A percentile compares a stretch with the other conserved stretches of the same genome.
These are phyloP conservation scores for Drosophila sulfurigaster DNA, from an alignment of 1,140 invertebrate species.

Conservation along the genomic window DNA sequence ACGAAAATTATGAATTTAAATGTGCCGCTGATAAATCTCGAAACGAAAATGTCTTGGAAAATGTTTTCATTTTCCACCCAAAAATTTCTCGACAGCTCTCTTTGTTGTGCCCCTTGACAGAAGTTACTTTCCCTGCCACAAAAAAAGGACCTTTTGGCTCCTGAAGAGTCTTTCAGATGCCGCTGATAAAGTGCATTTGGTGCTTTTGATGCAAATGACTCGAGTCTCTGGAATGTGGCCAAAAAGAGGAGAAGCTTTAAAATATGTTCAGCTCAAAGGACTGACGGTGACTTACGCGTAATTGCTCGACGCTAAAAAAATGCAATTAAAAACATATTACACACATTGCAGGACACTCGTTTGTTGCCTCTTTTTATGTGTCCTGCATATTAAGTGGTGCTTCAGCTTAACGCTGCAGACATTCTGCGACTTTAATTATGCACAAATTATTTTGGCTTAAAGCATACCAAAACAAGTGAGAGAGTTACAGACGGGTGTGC, in stretches of 20 bases:
- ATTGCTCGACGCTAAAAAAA: constrained; percentile 49
- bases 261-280: constrained; percentile 47
- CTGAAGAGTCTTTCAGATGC: constrained; percentile 51
- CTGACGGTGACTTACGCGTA: constrained; percentile 15
- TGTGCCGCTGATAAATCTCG: constrained; percentile 70
- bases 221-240: constrained; percentile 6
- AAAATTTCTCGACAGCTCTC: constrained; percentile 36
- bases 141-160: not conserved
- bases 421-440: constrained; percentile 50
- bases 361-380: constrained; percentile 15
- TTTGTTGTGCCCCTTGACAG: not conserved
- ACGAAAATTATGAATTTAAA: constrained; percentile 78
- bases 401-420: constrained; percentile 15
- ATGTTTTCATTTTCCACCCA: constrained; percentile 31
- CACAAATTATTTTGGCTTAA: constrained; percentile 58
- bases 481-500: too few relatives aligned
- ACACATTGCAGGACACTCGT: constrained; percentile 17
- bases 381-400: constrained; percentile 44
- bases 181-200: constrained; percentile 75
- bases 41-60: constrained; percentile 7
- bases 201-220: constrained; percentile 51
- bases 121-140: constrained; percentile 37
- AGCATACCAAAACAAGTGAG: constrained; percentile 14
- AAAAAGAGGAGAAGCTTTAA: constrained; percentile 31
- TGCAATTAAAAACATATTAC: constrained; percentile 70